Evolutionary conservation across 1,140 invertebrate species (phyloP), one percentile per base, ranked within the genome.

Genomic region (Drosophila fuyamai): DNA sequence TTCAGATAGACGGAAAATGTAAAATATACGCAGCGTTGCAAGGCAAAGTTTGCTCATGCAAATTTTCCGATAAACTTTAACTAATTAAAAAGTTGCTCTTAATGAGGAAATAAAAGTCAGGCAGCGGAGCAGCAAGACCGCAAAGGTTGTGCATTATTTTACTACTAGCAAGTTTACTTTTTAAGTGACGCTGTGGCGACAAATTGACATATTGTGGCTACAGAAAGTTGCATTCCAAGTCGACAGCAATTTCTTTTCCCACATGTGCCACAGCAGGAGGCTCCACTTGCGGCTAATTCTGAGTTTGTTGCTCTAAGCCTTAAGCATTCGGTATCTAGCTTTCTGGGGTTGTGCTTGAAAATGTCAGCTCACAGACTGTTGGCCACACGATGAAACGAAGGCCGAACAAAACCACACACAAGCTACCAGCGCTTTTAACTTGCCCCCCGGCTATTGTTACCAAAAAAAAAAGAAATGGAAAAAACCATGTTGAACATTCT

Each of bases 371-470:
- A 74, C 61, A 56, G 51, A 53, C 51, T 77, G 63, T 18, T 77
- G 74, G 63, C 74, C 75, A 70, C 74, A 77, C 41, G 57, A 75
- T 75, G 74, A 75, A 75, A 55, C 71, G 40, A 29, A 23, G 27
- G 32, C 44, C 58, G 55, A 62, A 63, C 70, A 38, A 43, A 41
- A 51, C 71, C 71, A 18, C 70, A 72, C 67, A 48, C 57, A 18
- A 40, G 47, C 54, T 46, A 38, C 70, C 36, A 73, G 70, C 41
- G 61, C 53, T 76, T 46, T 63, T 23, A 6, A 56, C 51, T 74
- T 47, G 16, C 61, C 29, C 40, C 32, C 14, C 35, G 27, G 23
- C 41, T 47, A 70, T 53, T 51, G 66, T 29, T n/a, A n/a, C 9
- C 41, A 47, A 16, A 57, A 40, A 36, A 12, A 47, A 23, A 54